phyloP scores from a whole-genome alignment of 2,113 vertebrate genomes.

The Lepus europaeus region DNA sequence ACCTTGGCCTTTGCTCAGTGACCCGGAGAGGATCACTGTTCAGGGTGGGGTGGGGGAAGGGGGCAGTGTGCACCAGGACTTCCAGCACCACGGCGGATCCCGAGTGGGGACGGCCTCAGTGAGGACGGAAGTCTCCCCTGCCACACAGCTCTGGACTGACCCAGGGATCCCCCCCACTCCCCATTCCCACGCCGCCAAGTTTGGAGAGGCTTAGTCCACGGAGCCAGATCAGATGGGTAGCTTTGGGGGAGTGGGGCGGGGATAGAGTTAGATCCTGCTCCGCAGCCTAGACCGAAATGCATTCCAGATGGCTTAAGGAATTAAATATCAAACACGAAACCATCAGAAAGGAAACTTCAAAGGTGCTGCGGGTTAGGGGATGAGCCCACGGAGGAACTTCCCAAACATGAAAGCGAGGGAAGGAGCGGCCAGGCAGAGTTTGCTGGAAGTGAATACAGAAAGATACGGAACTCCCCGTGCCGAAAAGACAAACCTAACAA shows the following conservation, averaged over 20 bases:
- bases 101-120: no score
- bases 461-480: neutral
- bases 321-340: slow-evolving; percentile 59
- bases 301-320: slow-evolving; percentile 78
- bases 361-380: slow-evolving; percentile 29
- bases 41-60: neutral
- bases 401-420: slow-evolving; percentile 41
- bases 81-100: neutral
- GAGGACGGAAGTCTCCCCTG: neutral
- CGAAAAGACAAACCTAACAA: neutral
- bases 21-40: accelerated
- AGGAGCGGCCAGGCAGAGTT: neutral
- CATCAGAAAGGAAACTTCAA: slow-evolving; percentile 70
- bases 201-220: slow-evolving; percentile 52
- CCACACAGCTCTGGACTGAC: neutral
- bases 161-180: neutral
- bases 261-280: slow-evolving; percentile 38
- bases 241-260: neutral
- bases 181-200: neutral
- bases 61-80: neutral
- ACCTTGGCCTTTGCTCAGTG: neutral
- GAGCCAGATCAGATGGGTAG: slow-evolving; percentile 57
- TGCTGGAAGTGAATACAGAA: neutral
- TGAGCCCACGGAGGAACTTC: slow-evolving; percentile 33
- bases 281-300: slow-evolving; percentile 60